Base-by-base conservation (phyloP, 1,140 invertebrate species). In the Dendroctonus valens region DNA sequence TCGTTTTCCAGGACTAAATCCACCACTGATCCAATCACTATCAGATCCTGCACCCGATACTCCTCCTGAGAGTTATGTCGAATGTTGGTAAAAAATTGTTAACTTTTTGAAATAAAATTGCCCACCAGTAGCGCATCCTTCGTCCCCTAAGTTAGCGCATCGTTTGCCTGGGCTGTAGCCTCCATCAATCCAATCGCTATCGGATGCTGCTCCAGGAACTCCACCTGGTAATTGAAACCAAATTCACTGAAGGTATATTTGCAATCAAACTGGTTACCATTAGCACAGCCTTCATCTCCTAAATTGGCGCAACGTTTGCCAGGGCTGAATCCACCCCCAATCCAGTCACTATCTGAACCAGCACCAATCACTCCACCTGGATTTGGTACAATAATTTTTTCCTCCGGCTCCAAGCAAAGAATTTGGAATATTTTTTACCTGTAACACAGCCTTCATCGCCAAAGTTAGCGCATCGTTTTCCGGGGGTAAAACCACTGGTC, bases 91-190 rank as follows among this genome's bases (percentile, higher is more conserved):
- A 44, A 65, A 39, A 48, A 48, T 26, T 39, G 14, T 9, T 37
- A 37, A 40, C 7, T 2, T 26, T 3, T 7, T 38, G 3, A 52
- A 52, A 52, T 52, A n/a, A n/a, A 40, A 38, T 11, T 55, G 8
- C 52, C 42, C 58, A 68, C 66, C 59, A 48, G 39, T 15, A 41
- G n/a, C 52, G 40, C 58, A 66, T 12, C 52, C 44, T 12, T 69
- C 68, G 59, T 69, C 68, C 7, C 15, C 40, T 4, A 67, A 51
- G 37, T 66, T 69, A 41, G 54, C 59, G 57, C 65, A 50, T 58
- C 70, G 49, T 59, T 70, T 71, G 46, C 68, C 68, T n/a, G 70
- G 68, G 50, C 37, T 67, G 9, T 48, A 60, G 7, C 59, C 64
- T 5, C 62, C 67, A 15, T 54, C 41, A 12, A 71, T 54, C 67